Evolutionary conservation across 2,888 invertebrate species (phyloP).

Genomic region (Romanomermis culicivorax): DNA sequence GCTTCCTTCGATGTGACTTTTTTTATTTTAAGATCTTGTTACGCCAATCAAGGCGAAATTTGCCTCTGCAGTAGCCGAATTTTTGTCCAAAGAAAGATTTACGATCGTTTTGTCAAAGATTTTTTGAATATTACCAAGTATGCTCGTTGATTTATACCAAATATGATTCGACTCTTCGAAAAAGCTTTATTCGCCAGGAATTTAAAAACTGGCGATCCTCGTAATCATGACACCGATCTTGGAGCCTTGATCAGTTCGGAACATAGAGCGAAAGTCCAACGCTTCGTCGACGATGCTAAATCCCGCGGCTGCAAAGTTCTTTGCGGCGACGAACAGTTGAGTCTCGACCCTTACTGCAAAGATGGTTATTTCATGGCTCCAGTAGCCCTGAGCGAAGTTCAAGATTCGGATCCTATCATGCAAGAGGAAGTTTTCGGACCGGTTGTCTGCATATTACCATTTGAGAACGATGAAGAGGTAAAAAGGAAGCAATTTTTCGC

Average conservation of each 20-base stretch:
- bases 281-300: conserved; percentile 26
- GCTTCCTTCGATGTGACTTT: too few relatives aligned
- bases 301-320: background rate
- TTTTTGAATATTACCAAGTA: conserved; percentile 31
- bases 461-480: conserved; percentile 31
- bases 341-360: conserved; percentile 1
- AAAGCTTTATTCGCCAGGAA: conserved; percentile 25
- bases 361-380: conserved; percentile 36
- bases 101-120: conserved; percentile 31
- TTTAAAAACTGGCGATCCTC: conserved; percentile 32
- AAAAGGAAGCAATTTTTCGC: too few relatives aligned
- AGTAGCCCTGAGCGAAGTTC: conserved; percentile 32
- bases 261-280: conserved; percentile 34
- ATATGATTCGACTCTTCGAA: too few relatives aligned
- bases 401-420: conserved; percentile 33
- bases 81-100: conserved; percentile 35
- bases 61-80: too few relatives aligned
- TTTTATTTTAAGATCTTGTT: too few relatives aligned
- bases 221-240: conserved; percentile 25
- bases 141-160: too few relatives aligned
- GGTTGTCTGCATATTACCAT: conserved; percentile 35
- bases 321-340: background rate
- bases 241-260: conserved; percentile 35
- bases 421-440: conserved; percentile 40
- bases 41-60: too few relatives aligned